phyloP scores from a whole-genome alignment of 2,113 vertebrate species.

The Nanger granti region DNA sequence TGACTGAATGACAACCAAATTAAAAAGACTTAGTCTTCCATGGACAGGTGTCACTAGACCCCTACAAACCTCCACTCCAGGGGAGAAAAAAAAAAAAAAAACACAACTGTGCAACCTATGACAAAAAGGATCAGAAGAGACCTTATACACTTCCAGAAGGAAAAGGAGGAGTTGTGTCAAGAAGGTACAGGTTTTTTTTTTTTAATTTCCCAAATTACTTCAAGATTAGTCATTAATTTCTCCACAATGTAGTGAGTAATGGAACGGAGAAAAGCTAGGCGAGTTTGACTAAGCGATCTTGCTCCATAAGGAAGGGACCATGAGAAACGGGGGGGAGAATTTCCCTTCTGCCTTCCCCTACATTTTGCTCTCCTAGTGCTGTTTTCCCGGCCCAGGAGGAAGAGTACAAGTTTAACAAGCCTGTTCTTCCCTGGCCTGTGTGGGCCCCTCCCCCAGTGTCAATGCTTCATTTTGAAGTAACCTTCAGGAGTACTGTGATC shows the following conservation, averaged over 20 bases:
- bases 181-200: background rate
- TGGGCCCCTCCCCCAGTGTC: rapidly evolving
- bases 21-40: background rate
- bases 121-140: background rate
- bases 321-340: too few species aligned
- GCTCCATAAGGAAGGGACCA: background rate
- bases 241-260: background rate
- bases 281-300: background rate
- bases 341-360: background rate
- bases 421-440: too few species aligned
- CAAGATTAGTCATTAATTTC: background rate
- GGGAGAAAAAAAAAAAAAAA: background rate
- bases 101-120: rapidly evolving
- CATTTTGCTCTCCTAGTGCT: too few species aligned
- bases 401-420: background rate
- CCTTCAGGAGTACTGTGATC: background rate
- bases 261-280: too few species aligned
- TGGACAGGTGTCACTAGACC: background rate
- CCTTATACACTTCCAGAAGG: background rate
- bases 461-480: background rate
- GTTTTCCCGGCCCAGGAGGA: background rate
- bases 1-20: background rate
- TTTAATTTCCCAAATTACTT: background rate
- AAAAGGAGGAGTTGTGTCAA: background rate
- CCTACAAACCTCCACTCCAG: background rate